phyloP scores from a whole-genome alignment of 2,888 invertebrate genomes.

The Eupeodes luniger region DNA sequence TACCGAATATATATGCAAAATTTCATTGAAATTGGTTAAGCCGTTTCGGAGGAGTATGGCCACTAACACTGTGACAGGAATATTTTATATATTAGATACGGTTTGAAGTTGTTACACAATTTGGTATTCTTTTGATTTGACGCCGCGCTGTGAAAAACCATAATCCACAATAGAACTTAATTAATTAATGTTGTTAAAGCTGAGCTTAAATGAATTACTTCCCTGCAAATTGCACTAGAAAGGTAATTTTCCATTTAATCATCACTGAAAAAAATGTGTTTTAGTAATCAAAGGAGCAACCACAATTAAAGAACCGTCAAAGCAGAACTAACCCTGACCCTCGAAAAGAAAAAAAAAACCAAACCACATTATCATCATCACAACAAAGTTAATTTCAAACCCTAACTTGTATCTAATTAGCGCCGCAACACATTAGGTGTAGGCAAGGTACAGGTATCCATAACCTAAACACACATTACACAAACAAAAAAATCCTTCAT shows the following conservation, averaged over 20 bases:
- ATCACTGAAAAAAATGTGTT: background rate
- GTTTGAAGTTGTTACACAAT: no score
- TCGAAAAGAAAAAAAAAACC: background rate
- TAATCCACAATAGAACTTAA: no score
- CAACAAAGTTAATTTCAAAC: conserved; percentile 41
- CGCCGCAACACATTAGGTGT: conserved; percentile 4
- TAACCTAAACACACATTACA: background rate
- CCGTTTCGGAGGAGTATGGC: no score
- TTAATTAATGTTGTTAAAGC: no score
- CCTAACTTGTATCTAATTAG: conserved; percentile 57
- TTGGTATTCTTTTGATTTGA: no score
- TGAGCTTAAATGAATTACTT: background rate
- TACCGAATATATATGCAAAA: no score
- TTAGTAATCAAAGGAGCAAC: conserved; percentile 11
- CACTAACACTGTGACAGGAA: no score
- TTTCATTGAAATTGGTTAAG: no score
- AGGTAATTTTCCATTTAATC: conserved; percentile 3
- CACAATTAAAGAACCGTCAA: conserved; percentile 31
- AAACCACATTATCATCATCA: conserved; percentile 21
- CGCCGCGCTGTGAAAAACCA: no score
- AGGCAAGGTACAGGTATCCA: no score
- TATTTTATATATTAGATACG: no score
- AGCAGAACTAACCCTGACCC: conserved; percentile 66
- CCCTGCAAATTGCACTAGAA: no score
- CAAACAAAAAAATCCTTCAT: background rate